Conservation (phyloP, 2,113 vertebrate genomes). For the Aptenodytes forsteri region DNA sequence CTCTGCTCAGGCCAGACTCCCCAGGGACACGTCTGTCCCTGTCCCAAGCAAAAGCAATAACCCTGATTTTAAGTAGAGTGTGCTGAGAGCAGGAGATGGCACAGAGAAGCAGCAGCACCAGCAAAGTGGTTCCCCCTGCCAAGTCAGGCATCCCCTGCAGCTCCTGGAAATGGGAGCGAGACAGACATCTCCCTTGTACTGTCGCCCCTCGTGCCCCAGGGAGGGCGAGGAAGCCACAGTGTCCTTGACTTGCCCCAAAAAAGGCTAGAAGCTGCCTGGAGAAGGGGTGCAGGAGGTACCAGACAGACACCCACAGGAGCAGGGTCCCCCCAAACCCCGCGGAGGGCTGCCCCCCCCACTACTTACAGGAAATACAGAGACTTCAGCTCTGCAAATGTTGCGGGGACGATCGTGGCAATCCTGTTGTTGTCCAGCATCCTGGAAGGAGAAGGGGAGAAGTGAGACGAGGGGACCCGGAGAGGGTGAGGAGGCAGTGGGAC, state of each 20-base stretch:
- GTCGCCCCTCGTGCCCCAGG: rapidly evolving
- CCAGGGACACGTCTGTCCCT: not conserved
- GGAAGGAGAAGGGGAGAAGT: not conserved
- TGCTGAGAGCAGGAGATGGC: not conserved
- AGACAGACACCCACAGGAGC: not conserved
- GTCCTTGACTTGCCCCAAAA: not conserved
- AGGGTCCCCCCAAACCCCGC: rapidly evolving
- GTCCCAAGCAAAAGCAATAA: not conserved
- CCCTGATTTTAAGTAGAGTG: not conserved
- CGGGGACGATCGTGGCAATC: constrained; percentile 35
- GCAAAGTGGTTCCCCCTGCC: not conserved
- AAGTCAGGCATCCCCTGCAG: not conserved
- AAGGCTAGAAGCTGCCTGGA: not conserved
- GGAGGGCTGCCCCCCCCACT: too few species aligned
- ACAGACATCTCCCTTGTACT: not conserved
- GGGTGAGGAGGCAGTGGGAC: rapidly evolving
- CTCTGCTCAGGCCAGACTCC: not conserved
- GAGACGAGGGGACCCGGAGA: not conserved
- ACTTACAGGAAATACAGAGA: constrained; percentile 73
- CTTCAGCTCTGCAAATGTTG: constrained; percentile 45
- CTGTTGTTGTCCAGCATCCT: constrained; percentile 71
- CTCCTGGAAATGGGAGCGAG: rapidly evolving
- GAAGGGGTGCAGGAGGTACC: not conserved
- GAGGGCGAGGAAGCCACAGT: not conserved
- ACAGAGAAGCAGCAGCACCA: not conserved